Evolutionary conservation across 92 coral and sea anemone genomes (phyloP).

Genomic region (Epizoanthus scotinus): DNA sequence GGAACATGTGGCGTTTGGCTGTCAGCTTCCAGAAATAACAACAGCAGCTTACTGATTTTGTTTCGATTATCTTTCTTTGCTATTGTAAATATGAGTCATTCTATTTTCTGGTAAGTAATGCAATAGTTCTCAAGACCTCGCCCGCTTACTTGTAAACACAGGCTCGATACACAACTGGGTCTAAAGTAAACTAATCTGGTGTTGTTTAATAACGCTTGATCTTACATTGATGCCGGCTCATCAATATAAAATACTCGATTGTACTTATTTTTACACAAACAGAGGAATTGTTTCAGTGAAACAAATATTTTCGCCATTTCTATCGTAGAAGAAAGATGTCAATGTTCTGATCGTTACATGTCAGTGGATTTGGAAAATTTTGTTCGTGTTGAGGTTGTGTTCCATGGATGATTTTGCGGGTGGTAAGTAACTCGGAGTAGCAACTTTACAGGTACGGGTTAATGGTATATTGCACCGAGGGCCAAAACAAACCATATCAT

Average conservation of each 20-base stretch:
- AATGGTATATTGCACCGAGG: conserved; percentile 22
- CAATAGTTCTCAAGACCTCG: background rate
- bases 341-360: conserved; percentile 5
- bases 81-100: conserved; percentile 5
- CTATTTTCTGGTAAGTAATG: background rate
- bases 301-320: too few relatives aligned
- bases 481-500: conserved; percentile 40
- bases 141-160: too few relatives aligned
- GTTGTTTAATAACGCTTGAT: background rate
- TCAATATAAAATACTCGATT: background rate
- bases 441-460: conserved; percentile 30
- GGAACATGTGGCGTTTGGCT: conserved; percentile 95
- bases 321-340: too few relatives aligned
- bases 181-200: background rate
- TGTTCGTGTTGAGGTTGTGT: background rate
- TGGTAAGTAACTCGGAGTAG: conserved; percentile 22
- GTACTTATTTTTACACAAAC: too few relatives aligned
- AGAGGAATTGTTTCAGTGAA: too few relatives aligned
- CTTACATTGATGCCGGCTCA: conserved; percentile 25
- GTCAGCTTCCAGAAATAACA: conserved; percentile 87
- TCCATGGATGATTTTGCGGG: conserved; percentile 36
- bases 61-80: background rate
- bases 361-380: background rate
- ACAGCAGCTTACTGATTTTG: conserved; percentile 58
- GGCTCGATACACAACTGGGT: too few relatives aligned